Conservation (phyloP, 2,113 vertebrate genomes). For the Dromiciops gliroides region DNA sequence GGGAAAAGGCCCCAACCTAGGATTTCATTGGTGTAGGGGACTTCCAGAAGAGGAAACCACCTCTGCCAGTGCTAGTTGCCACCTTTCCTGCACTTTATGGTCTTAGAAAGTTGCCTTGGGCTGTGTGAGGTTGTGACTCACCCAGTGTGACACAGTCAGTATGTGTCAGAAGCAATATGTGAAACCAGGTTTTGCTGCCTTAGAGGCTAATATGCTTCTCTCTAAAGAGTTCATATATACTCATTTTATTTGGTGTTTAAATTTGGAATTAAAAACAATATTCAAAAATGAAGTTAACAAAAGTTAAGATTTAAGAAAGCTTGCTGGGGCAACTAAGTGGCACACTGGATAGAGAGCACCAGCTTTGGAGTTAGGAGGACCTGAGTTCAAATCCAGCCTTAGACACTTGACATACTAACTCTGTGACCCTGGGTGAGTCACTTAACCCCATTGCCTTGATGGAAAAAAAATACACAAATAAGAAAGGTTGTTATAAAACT, state of each 20-base stretch:
- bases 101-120: neutral
- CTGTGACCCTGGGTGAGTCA: too few species aligned
- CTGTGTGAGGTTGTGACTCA: neutral
- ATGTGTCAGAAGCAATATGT: neutral
- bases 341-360: too few species aligned
- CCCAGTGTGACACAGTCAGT: neutral
- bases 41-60: neutral
- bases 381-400: too few species aligned
- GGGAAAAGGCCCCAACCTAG: neutral
- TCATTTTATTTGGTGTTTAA: neutral
- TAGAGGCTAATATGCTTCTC: neutral
- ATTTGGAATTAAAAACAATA: neutral
- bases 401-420: too few species aligned
- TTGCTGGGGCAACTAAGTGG: too few species aligned
- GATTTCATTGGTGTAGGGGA: neutral
- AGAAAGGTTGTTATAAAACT: neutral
- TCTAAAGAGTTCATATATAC: too few species aligned
- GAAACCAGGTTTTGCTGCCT: neutral
- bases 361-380: too few species aligned
- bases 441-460: too few species aligned
- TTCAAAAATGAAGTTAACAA: neutral
- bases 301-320: neutral
- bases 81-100: neutral
- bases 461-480: too few species aligned
- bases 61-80: too few species aligned